Base-by-base conservation (phyloP, 1,140 invertebrate species). In the Papilio machaon region DNA sequence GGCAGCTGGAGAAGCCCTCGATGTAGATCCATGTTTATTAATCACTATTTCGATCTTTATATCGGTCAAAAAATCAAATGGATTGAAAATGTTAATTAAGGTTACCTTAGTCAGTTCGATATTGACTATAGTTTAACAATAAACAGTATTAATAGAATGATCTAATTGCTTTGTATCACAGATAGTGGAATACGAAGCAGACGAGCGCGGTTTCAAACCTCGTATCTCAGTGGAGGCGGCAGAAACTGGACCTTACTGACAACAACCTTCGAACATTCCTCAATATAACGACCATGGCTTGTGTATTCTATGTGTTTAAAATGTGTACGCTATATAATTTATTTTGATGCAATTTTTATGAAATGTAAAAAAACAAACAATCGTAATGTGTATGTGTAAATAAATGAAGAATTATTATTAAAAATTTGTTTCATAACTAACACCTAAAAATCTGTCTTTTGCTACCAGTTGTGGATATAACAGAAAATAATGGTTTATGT, bases 151-250 rank as follows among this genome's bases (percentile, higher is more conserved):
- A 35, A 8, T 73, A 75, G n/a, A 54, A 64, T 52, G 54, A 79
- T 23, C 54, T 49, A 58, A 19, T 43, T 43, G 2, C 23, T 43
- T 19, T 74, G 73, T 17, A 58, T 84, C 79, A 2, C 94, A 96
- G 95, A 95, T 96, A 77, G 97, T 98, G 0, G 96, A 97, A 84
- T 98, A 98, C 90, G 96, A 96, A 87, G 97, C 97, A 13, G 97
- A 97, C 84, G 95, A 96, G 84, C 95, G 96, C 73, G 97, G 97
- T 30, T 98, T 97, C 94, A 96, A 96, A 86, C 97, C 97, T 1
- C 96, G 96, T 84, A 97, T 98, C 87, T 96, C 96, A 43, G 90
- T 93, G 83, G 91, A 94, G 46, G 89, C 90, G 13, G 89, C 82
- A 11, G 90, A 90, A 17, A 46, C 46, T 13, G 19, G 80, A 46